Evolutionary conservation across 2,888 invertebrate species (phyloP), one percentile per base, ranked within the genome.

Genomic region (Lithosia quadra): DNA sequence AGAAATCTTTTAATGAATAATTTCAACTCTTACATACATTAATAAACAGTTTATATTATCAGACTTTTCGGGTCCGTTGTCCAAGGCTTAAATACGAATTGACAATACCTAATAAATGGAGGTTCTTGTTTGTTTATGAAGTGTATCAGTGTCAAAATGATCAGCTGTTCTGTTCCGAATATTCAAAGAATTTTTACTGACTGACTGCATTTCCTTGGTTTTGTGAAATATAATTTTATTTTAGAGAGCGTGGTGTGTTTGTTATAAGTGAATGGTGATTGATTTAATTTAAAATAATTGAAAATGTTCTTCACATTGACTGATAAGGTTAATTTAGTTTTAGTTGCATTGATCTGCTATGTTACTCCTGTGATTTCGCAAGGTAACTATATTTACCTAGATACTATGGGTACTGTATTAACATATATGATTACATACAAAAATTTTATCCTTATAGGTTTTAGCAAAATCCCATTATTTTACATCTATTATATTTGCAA

Each of bases 131-230:
- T 49, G n/a, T 49, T 18, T 22, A 13, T 39, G 21, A 36, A 66
- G 39, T 55, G 57, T 64, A 65, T 68, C 57, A 63, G 56, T 81
- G 70, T 74, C 76, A 74, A 67, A 66, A 65, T 55, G 63, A 73
- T 79, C 79, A 79, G 79, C 79, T 79, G 82, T 81, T 77, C 79
- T 79, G 82, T 81, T 77, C 21, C 3, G 11, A 62, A 63, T 10
- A 7, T 34, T 49, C 18, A 5, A n/a, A n/a, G 18, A 1, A n/a
- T 49, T 49, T n/a, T 49, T 49, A 18, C 49, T 49, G 49, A 49
- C 49, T 49, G 49, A 49, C 49, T 49, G 2, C 49, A 49, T 49
- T 49, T 43, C 43, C 43, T 36, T n/a, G n/a, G n/a, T 18, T n/a
- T n/a, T 49, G 49, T 49, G n/a, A n/a, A n/a, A 8, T 49, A 49